Evolutionary conservation across 2,888 invertebrate species (phyloP), one percentile per base, ranked within the genome.

Genomic region (Tineola bisselliella): DNA sequence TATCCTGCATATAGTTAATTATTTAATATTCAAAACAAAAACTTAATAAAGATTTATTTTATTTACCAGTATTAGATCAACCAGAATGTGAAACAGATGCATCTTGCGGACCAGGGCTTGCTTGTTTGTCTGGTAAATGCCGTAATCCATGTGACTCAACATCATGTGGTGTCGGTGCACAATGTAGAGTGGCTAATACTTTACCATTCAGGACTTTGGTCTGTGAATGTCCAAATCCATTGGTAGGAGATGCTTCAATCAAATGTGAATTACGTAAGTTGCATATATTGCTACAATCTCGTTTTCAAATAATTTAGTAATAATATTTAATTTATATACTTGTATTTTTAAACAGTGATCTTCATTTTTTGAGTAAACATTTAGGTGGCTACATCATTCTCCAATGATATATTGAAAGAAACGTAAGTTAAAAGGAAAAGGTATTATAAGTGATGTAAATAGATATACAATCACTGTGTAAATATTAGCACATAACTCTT

Each of bases 141-240:
- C 91, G 90, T 69, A 93, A 95, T 74, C 95, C 96, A 0, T 96
- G 96, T 74, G 74, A 82, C 6, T 90, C 91, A 63, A 92, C 92
- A 0, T 94, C 96, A 0, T 96, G 95, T 71, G 95, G 95, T 13
- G 74, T 84, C 43, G 92, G 93, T 72, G 95, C 96, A 0, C 89
- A 92, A 66, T 97, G 97, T 74, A 90, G 91, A 8, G 96, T 96
- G 10, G 91, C 95, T 19, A 93, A 96, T 71, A 94, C 95, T 0
- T 80, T 96, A 65, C 96, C 96, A 6, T 89, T 95, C 80, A 90
- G 96, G 67, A 95, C 95, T 8, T 94, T 96, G 90, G 91, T 94
- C 63, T 96, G 96, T 75, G 91, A 93, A 71, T 97, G 96, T 73
- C 89, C 93, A 64, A 91, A 91, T 63, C 95, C 95, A 64, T 93